phyloP scores from a whole-genome alignment of 1,140 invertebrate genomes.

The Bombus ignitus region DNA sequence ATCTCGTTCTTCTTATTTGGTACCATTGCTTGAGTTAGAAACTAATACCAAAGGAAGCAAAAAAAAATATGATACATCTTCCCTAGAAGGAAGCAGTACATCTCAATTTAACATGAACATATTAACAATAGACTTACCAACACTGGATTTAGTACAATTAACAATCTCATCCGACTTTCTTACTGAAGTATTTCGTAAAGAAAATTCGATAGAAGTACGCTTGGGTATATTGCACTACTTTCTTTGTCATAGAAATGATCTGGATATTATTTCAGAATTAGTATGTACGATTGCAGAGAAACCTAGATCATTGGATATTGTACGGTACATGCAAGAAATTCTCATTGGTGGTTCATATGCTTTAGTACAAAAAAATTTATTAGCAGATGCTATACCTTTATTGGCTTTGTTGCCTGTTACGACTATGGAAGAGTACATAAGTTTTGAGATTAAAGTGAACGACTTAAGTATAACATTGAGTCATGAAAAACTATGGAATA shows the following conservation, averaged over 20 bases:
- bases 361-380: constrained; percentile 87
- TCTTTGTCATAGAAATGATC: constrained; percentile 88
- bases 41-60: constrained; percentile 34
- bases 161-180: constrained; percentile 85
- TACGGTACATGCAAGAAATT: constrained; percentile 89
- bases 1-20: constrained; percentile 85
- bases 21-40: constrained; percentile 82
- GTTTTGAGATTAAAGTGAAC: constrained; percentile 83
- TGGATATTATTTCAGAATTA: constrained; percentile 87
- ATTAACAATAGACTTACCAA: constrained; percentile 86
- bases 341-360: constrained; percentile 88
- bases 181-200: constrained; percentile 87
- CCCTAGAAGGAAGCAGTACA: constrained; percentile 53
- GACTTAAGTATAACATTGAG: constrained; percentile 82
- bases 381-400: constrained; percentile 86
- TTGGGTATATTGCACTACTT: constrained; percentile 91
- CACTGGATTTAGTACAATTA: constrained; percentile 87
- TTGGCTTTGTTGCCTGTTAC: constrained; percentile 88
- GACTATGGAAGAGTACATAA: constrained; percentile 82
- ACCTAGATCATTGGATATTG: constrained; percentile 82
- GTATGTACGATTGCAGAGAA: constrained; percentile 82
- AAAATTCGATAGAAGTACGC: constrained; percentile 86
- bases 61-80: constrained; percentile 55
- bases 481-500: constrained; percentile 90
- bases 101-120: constrained; percentile 58